Conservation (phyloP, 2,113 vertebrate species). For the Ellobius talpinus region DNA sequence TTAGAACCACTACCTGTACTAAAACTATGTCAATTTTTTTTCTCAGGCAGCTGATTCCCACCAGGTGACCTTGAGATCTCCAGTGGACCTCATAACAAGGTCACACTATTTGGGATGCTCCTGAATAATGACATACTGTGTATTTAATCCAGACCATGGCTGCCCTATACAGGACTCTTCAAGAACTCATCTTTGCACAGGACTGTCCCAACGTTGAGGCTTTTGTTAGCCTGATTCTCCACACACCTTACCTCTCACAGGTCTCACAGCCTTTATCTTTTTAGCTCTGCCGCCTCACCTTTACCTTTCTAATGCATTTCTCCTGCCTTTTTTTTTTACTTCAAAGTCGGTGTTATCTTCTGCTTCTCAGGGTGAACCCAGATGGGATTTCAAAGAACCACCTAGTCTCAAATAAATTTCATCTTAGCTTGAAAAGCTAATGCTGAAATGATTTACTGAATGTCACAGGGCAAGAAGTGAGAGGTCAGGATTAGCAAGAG, state of each 20-base stretch:
- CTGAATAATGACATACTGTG: background rate
- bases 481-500: background rate
- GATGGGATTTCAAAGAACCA: background rate
- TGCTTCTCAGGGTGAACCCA: background rate
- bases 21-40: background rate
- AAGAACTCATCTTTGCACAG: background rate
- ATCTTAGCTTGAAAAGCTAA: constrained; percentile 19
- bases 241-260: background rate
- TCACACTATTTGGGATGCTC: background rate
- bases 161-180: background rate
- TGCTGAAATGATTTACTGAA: constrained; percentile 26
- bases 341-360: background rate
- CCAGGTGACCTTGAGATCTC: background rate
- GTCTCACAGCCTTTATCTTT: background rate
- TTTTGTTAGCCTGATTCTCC: background rate
- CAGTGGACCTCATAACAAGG: background rate
- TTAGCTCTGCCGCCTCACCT: background rate
- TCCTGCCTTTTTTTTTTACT: background rate
- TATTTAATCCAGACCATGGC: background rate
- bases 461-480: background rate
- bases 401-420: background rate
- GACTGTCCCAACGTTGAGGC: background rate
- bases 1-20: background rate
- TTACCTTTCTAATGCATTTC: background rate
- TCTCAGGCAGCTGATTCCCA: background rate